Evolutionary conservation across 2,888 invertebrate genomes (phyloP), one percentile per base, ranked within the genome.

Genomic region (Sinhomidia bicolor): DNA sequence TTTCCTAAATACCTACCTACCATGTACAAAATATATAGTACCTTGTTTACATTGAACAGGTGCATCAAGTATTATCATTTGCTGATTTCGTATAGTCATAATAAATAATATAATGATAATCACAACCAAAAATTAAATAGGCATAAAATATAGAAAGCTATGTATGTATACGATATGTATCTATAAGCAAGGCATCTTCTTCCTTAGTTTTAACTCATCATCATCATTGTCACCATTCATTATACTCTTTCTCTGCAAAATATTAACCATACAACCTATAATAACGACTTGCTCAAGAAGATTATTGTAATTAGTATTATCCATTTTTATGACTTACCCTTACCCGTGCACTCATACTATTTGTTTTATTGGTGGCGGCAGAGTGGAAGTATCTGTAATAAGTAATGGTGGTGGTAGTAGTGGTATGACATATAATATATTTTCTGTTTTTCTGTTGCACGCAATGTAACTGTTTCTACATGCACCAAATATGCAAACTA

Each of bases 291-390:
- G 6, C 29, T 76, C 74, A 41, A 74, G 76, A 17, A 76, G 20
- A 76, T 76, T 54, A 76, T 51, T 76, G 76, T 76, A 76, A 76
- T 76, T 76, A 76, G 76, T 17, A 71, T 54, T 51, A 76, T 32
- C 51, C 76, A 76, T 51, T 51, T 76, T 76, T 76, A 76, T 51
- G 51, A 76, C 76, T 51, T 76, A 32, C 68, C 68, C 41, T 20
- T 71, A 71, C 20, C 23, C 68, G 41, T 54, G 17, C 54, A 71
- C 20, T 44, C 68, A 71, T 54, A 32, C 54, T 76, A 44, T 74
- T 74, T 74, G 26, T 44, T 74, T 44, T 74, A 74, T 74, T 47
- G n/a, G 44, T 23, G 26, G 60, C 23, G 23, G 17, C 26, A 29
- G n/a, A n/a, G n/a, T n/a, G n/a, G n/a, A n/a, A n/a, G n/a, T n/a